Evolutionary conservation across 2,113 vertebrate species (phyloP).

Genomic region (Cheirogaleus medius): DNA sequence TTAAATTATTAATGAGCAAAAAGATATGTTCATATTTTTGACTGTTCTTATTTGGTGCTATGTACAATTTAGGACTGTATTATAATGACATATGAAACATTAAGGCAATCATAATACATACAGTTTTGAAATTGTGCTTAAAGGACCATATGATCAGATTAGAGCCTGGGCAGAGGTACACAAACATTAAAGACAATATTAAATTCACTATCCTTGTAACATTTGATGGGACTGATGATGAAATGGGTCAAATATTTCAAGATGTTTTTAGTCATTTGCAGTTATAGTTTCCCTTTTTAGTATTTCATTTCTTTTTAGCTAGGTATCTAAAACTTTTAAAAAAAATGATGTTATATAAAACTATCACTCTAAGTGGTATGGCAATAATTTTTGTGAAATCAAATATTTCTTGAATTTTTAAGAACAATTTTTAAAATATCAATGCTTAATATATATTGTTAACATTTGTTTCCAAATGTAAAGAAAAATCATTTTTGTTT

Average conservation of each 20-base stretch:
- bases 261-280: not conserved
- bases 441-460: not conserved
- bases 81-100: not conserved
- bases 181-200: not conserved
- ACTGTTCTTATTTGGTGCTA: not conserved
- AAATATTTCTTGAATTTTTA: not conserved
- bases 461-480: not conserved
- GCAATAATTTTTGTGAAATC: not conserved
- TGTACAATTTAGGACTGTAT: not conserved
- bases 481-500: not conserved
- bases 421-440: not conserved
- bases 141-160: not conserved
- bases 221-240: fast-evolving
- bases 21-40: not conserved
- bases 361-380: not conserved
- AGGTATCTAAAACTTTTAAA: not conserved
- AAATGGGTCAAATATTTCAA: not conserved
- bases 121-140: not conserved
- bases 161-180: not conserved
- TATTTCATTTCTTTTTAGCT: not conserved
- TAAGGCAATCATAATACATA: not conserved
- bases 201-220: not conserved
- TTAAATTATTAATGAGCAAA: not conserved
- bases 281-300: not conserved
- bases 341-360: not conserved